Evolutionary conservation across 2,113 vertebrate species (phyloP).

Genomic region (Lophius piscatorius): DNA sequence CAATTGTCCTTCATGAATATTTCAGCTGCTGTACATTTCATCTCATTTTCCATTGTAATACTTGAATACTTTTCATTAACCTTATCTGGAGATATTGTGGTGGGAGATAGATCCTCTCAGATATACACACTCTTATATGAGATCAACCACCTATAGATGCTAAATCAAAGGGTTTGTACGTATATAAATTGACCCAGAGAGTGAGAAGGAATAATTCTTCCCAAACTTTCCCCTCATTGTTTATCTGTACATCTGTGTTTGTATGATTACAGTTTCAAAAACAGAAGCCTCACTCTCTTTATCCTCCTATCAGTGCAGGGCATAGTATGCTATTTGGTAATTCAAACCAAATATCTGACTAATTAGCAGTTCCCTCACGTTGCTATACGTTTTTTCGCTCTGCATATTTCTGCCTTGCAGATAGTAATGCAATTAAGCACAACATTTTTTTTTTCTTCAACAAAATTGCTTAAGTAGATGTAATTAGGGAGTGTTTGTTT

Average conservation of each 20-base stretch:
- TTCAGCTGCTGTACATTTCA: conserved; percentile 44
- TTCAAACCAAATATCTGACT: conserved; percentile 73
- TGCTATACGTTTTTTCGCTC: conserved; percentile 77
- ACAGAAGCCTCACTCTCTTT: conserved; percentile 52
- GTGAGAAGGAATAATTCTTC: conserved; percentile 56
- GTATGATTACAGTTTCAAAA: conserved; percentile 66
- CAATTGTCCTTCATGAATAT: conserved; percentile 68
- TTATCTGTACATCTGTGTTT: conserved; percentile 71
- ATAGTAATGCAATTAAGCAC: conserved; percentile 83
- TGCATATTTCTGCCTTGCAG: conserved; percentile 79
- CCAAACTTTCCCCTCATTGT: conserved; percentile 63
- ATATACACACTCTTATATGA: neutral
- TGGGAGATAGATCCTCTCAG: conserved; percentile 15
- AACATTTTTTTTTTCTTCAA: conserved; percentile 52
- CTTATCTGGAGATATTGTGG: conserved; percentile 68
- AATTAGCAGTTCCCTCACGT: conserved; percentile 78
- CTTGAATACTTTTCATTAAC: conserved; percentile 64
- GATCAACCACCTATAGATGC: conserved; percentile 40
- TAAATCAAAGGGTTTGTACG: conserved; percentile 30
- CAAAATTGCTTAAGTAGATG: conserved; percentile 79
- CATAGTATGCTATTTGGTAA: conserved; percentile 63
- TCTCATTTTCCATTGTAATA: conserved; percentile 51
- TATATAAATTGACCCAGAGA: conserved; percentile 8
- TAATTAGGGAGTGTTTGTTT: conserved; percentile 77
- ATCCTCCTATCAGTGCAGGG: conserved; percentile 55